These are phyloP conservation scores for Labeo rohita DNA, from an alignment of 2,113 vertebrate species.

Conservation along the genomic window DNA sequence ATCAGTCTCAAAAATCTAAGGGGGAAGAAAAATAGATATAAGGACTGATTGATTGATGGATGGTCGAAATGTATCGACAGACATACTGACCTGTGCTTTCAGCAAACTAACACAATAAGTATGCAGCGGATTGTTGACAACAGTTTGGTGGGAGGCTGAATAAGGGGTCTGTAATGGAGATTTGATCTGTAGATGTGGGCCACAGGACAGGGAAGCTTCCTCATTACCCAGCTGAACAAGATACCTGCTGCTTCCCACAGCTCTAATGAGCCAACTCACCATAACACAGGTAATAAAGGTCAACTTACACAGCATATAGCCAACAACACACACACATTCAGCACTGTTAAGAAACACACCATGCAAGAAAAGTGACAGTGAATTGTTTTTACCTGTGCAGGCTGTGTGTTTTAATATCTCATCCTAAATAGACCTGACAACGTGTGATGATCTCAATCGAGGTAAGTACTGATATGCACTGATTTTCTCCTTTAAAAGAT, in stretches of 20 bases:
- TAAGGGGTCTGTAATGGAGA: conserved; percentile 47
- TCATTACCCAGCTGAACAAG: conserved; percentile 75
- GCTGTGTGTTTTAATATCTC: conserved; percentile 11
- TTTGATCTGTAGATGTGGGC: conserved; percentile 50
- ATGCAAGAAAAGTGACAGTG: not conserved
- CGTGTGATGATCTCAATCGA: not conserved
- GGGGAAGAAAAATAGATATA: conserved; percentile 25
- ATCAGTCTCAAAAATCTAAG: not conserved
- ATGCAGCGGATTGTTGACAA: not conserved
- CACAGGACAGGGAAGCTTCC: conserved; percentile 73
- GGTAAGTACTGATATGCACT: not conserved
- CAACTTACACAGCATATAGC: conserved; percentile 61
- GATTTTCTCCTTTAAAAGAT: not conserved
- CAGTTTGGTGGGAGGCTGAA: not conserved
- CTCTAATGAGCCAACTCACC: conserved; percentile 78
- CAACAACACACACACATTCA: conserved; percentile 43
- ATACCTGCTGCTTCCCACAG: conserved; percentile 71
- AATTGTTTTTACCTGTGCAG: not conserved
- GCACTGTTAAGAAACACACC: not conserved
- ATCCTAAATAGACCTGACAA: not conserved
- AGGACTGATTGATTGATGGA: not conserved
- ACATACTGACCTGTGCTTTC: conserved; percentile 13
- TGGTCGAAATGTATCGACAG: not conserved
- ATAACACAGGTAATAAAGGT: conserved; percentile 75
- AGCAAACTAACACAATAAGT: not conserved